Evolutionary conservation across 2,113 vertebrate species (phyloP), one percentile per base, ranked within the genome.

Genomic region (Dicerorhinus sumatrensis): DNA sequence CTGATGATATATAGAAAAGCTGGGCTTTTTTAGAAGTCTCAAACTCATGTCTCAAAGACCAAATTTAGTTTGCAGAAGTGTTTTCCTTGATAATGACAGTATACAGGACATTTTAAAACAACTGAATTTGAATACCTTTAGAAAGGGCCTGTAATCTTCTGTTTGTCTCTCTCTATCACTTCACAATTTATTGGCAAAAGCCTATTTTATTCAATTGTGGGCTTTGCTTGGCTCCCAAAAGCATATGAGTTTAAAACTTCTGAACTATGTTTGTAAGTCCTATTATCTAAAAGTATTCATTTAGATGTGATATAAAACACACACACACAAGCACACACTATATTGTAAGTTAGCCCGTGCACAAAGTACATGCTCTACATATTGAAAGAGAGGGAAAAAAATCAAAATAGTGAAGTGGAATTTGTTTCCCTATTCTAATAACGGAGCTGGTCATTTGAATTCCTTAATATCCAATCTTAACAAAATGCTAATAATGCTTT

Each of bases 401-500:
- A 89, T 96, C 88, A 95, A 96, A 94, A 97, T 39, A 96, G 67
- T 79, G 98, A 97, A 95, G 25, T 96, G 23, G 84, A 97, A 97
- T 96, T 95, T 97, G 75, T 96, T 98, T 97, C 48, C 80, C 25
- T 96, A 5, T 94, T 95, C 54, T 93, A 98, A 96, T 98, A 98
- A 98, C 51, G 25, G 96, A 84, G 82, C 94, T 85, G 65, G 85
- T 2, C 95, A 98, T 98, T 87, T 98, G 86, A 97, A 89, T 90
- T 92, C 82, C 94, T 96, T 98, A 97, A 91, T 94, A 98, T 39
- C 83, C 77, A 97, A 80, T 97, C 88, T 98, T 98, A 94, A 98
- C 72, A 97, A 97, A 98, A 98, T 94, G 93, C 90, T 97, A 98
- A 98, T 96, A 98, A 97, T 97, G 95, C 94, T 98, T 98, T 98